These are phyloP conservation scores for Antheraea yamamai DNA, from an alignment of 2,888 invertebrate genomes.

Conservation along the genomic window DNA sequence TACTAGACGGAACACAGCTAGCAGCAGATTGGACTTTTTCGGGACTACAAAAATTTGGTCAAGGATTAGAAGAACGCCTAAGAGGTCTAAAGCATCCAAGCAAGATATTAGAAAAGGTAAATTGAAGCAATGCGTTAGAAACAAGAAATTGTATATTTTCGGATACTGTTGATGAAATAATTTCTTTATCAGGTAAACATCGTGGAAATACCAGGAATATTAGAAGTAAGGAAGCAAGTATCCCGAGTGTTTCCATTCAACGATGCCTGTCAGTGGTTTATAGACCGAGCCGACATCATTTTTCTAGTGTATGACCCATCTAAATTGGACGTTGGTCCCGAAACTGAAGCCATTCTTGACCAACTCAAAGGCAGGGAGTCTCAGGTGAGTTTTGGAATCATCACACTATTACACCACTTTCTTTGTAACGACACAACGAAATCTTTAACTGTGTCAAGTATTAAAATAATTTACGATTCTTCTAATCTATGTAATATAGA, in stretches of 20 bases:
- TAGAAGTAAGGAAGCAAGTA: constrained; percentile 96
- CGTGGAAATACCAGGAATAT: constrained; percentile 97
- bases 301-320: constrained; percentile 97
- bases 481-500: not conserved
- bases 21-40: constrained; percentile 98
- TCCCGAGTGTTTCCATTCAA: constrained; percentile 97
- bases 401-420: not conserved
- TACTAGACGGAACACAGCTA: constrained; percentile 94
- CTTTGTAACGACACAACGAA: not conserved
- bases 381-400: constrained; percentile 80
- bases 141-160: not conserved
- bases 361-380: constrained; percentile 96
- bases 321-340: constrained; percentile 96
- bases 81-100: constrained; percentile 91
- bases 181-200: constrained; percentile 89
- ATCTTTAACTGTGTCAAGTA: not conserved
- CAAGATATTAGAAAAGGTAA: constrained; percentile 93
- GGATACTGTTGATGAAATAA: not conserved
- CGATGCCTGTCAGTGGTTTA: constrained; percentile 98
- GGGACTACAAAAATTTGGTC: constrained; percentile 96
- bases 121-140: not conserved
- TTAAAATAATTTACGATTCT: not conserved
- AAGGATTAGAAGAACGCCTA: constrained; percentile 94
- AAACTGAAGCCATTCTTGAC: constrained; percentile 96
- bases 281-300: constrained; percentile 96